Evolutionary conservation across 2,888 invertebrate species (phyloP), one percentile per base, ranked within the genome.

Genomic region (Caenorhabditis plicata): DNA sequence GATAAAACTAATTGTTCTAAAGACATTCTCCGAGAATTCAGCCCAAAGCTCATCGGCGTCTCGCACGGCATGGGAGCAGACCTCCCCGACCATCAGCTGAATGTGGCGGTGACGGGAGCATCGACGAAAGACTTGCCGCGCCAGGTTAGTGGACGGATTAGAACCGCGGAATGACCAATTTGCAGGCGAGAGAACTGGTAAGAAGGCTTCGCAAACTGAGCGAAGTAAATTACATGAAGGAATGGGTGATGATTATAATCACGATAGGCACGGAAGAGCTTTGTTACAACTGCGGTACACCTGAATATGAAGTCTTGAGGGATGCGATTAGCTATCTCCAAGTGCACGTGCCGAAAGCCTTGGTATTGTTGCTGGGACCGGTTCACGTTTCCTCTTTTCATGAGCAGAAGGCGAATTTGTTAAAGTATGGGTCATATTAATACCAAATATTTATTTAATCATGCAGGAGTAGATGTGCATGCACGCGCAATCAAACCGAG

Each of bases 231-330:
- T 63, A 67, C 22, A 50, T 36, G 19, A 65, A 72, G n/a, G 73
- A 75, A 29, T 80, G 80, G 80, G 70, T 77, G 8, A 71, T 80
- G 76, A 54, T 80, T 31, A 74, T 79, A 33, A 70, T 80, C 15
- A 76, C 80, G 7, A 74, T 80, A 25, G 80, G 80, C 23, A 76
- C 77, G 2, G 76, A 80, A 49, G 78, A 80, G 76, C 47, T 78
- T 17, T 78, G 78, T 42, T 23, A 36, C 1, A 46, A 51, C 7
- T 78, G 78, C 43, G 47, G 57, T 1, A 69, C 55, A 4, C 77
- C 78, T 7, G 64, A 76, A 17, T 49, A 61, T 20, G 57, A 57
- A 0, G 60, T 75, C 19, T 61, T 78, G 19, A 44, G 52, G 1
- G 65, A 66, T n/a, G 73, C 78, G 8, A 40, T 78, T 2, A 64